Conservation (phyloP, 2,113 vertebrate genomes). For the Xiphophorus maculatus region DNA sequence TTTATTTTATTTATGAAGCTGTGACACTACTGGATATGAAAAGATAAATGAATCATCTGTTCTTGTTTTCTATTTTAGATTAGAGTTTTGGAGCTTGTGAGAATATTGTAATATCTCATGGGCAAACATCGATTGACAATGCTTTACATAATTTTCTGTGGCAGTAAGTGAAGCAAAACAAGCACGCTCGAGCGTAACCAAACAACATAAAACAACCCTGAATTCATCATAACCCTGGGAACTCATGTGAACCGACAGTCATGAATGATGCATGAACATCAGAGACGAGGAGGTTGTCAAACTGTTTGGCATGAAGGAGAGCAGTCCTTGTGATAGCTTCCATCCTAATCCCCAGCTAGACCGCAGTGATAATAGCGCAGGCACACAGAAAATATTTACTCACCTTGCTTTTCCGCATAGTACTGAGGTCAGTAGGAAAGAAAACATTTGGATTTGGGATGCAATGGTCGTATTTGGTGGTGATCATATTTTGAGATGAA, state of each 20-base stretch:
- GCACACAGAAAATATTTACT: conserved; percentile 13
- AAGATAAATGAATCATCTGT: background rate
- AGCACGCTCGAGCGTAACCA: conserved; percentile 23
- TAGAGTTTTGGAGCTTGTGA: background rate
- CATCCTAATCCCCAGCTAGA: conserved; percentile 33
- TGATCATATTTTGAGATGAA: too few species aligned
- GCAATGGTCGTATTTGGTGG: too few species aligned
- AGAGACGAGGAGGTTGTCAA: conserved; percentile 50
- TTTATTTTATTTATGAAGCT: background rate
- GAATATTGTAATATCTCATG: conserved; percentile 16
- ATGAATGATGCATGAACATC: conserved; percentile 57
- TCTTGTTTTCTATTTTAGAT: background rate
- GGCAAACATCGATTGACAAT: conserved; percentile 18
- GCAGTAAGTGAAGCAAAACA: conserved; percentile 32
- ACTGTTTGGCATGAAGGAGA: conserved; percentile 37
- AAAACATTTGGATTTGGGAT: background rate
- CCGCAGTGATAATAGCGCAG: background rate
- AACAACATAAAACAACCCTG: conserved; percentile 40
- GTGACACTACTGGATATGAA: background rate
- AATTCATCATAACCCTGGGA: conserved; percentile 35
- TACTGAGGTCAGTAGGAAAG: background rate
- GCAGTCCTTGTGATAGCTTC: conserved; percentile 36
- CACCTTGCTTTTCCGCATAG: background rate
- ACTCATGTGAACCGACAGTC: conserved; percentile 51
- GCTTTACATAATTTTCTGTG: conserved; percentile 5